Evolutionary conservation across 2,797 vertebrate species (phyloP), one percentile per base, ranked within the genome.

Genomic region (Euphonia xanthogaster): DNA sequence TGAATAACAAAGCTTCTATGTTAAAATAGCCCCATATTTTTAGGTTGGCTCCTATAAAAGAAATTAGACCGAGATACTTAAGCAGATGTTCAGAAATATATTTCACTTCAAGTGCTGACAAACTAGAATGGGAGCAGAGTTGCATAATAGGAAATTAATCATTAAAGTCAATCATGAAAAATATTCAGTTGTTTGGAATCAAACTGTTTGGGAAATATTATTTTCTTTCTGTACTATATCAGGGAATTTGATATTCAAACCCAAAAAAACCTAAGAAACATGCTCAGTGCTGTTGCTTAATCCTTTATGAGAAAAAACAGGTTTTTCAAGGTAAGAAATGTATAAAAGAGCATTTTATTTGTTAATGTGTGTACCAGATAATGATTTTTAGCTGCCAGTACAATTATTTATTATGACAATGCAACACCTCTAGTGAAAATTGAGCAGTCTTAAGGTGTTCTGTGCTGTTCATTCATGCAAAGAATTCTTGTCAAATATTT

Each of bases 401-500:
- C 6, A 24, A 92, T 97, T 95, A 96, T 96, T 97, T 94, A 88
- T 88, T 57, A 71, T 40, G 93, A 96, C 91, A 95, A 65, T 23
- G 47, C 58, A 90, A 78, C 78, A 72, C 85, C 94, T 94, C 92
- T 45, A 90, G 91, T 57, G 92, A 96, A 97, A 96, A 90, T n/a
- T 54, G 78, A 61, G 54, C 83, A 94, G 95, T 93, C 84, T 93
- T 90, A 89, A 97, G 96, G 93, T 91, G 94, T 95, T 96, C 85
- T 78, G 79, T 70, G 89, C 84, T 96, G 97, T 67, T 97, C 97
- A 96, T 91, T 94, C 97, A 96, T 97, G 98, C 97, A 97, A 96
- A 97, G 97, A 98, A 97, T 94, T 95, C 97, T 98, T 98, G 97
- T 98, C 98, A 98, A 97, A 97, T 98, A 97, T 98, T 97, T 97